Evolutionary conservation across 2,113 vertebrate genomes (phyloP).

Genomic region (Casuarius casuarius): DNA sequence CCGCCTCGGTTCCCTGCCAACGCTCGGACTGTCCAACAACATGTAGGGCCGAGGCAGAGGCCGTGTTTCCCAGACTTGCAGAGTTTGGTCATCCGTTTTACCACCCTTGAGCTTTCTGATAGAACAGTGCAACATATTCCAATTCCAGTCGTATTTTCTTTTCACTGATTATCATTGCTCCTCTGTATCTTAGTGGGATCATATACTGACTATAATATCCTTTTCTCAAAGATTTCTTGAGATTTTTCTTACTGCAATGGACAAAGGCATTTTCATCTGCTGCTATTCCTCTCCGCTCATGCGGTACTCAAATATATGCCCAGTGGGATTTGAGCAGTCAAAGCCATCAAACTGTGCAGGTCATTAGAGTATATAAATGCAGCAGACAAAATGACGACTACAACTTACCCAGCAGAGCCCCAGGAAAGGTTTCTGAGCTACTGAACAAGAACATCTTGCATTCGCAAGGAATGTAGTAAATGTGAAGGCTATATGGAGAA

Average conservation of each 20-base stretch:
- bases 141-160: background rate
- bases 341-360: background rate
- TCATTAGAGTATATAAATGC: background rate
- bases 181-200: background rate
- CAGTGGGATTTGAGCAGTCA: background rate
- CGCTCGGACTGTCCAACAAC: background rate
- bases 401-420: too few species aligned
- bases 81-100: too few species aligned
- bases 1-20: background rate
- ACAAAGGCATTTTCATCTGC: background rate
- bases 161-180: background rate
- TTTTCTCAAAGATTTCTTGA: background rate
- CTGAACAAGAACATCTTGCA: background rate
- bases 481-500: background rate
- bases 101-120: background rate
- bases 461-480: background rate
- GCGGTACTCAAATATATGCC: background rate
- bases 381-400: background rate
- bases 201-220: background rate
- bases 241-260: background rate
- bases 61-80: fast-evolving
- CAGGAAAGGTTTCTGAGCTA: background rate
- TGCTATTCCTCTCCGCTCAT: background rate
- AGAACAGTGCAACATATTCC: background rate
- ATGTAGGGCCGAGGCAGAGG: background rate